phyloP scores from a whole-genome alignment of 2,888 invertebrate genomes.

The Ptilodon capucinus region DNA sequence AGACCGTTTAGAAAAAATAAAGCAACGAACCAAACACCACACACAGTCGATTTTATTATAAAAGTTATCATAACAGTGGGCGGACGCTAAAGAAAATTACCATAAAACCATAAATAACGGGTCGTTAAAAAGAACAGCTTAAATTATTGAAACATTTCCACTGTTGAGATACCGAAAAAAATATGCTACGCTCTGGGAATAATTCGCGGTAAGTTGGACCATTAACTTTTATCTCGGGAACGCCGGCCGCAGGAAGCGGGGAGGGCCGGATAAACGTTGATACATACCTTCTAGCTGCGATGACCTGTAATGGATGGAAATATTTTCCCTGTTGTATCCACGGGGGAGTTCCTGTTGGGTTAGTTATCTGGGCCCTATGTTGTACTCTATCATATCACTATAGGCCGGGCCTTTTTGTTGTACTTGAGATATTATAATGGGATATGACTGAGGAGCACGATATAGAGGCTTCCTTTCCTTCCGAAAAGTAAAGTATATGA shows the following conservation, averaged over 20 bases:
- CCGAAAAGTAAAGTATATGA: no score
- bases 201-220: conserved; percentile 72
- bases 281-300: conserved; percentile 26
- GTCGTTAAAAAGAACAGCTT: conserved; percentile 38
- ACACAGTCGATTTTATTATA: no score
- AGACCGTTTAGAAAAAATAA: no score
- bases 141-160: conserved; percentile 52
- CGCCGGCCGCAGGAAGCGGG: conserved; percentile 28
- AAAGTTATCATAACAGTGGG: neutral
- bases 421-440: neutral
- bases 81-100: conserved; percentile 27
- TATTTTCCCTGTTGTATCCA: conserved; percentile 11
- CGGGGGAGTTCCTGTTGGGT: neutral
- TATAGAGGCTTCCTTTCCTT: no score
- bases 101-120: conserved; percentile 41
- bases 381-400: no score
- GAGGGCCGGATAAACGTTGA: conserved; percentile 32
- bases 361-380: neutral
- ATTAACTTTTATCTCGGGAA: conserved; percentile 74
- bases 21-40: no score
- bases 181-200: conserved; percentile 52
- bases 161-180: conserved; percentile 43
- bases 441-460: no score
- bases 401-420: neutral
- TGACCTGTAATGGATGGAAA: conserved; percentile 34